Percentiles rank a stretch among this genome's conserved stretches.
Conservation (phyloP, 2,113 vertebrate genomes). For the Heterotilapia buettikoferi region DNA sequence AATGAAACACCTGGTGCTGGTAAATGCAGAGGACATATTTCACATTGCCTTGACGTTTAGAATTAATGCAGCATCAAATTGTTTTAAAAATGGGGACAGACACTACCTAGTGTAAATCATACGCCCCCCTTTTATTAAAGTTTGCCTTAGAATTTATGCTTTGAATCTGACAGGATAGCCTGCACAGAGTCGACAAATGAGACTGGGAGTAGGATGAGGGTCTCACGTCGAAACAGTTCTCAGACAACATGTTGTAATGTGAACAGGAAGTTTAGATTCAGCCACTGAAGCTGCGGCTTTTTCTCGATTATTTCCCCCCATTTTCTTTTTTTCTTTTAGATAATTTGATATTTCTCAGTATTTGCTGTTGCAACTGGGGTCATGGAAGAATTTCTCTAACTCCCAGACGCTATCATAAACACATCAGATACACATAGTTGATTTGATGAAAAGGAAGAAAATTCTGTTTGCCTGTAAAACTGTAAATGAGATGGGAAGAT, state of each 20-base stretch:
- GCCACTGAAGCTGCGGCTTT: conserved; percentile 21
- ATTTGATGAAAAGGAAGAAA: conserved; percentile 17
- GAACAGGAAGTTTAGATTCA: conserved; percentile 45
- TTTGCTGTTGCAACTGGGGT: conserved; percentile 9
- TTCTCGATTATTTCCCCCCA: neutral
- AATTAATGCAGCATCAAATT: conserved; percentile 68
- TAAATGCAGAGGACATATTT: conserved; percentile 59
- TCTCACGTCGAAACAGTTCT: conserved; percentile 8
- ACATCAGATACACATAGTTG: conserved; percentile 4
- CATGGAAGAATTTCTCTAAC: neutral
- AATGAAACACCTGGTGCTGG: conserved; percentile 74
- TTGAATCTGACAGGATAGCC: conserved; percentile 22
- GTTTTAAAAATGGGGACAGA: conserved; percentile 62
- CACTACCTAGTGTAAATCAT: conserved; percentile 60
- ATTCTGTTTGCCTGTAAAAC: neutral
- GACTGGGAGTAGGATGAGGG: conserved; percentile 20
- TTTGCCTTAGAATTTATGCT: conserved; percentile 55
- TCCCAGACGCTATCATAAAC: neutral
- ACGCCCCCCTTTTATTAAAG: conserved; percentile 59
- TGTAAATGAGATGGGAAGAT: neutral
- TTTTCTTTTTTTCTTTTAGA: neutral
- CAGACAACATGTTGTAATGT: conserved; percentile 40
- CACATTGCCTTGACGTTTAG: conserved; percentile 43
- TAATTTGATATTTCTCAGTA: conserved; percentile 16
- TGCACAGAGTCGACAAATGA: conserved; percentile 24